These are phyloP conservation scores for Drosophila pseudoananassae DNA, from an alignment of 1,140 invertebrate genomes.

Conservation along the genomic window DNA sequence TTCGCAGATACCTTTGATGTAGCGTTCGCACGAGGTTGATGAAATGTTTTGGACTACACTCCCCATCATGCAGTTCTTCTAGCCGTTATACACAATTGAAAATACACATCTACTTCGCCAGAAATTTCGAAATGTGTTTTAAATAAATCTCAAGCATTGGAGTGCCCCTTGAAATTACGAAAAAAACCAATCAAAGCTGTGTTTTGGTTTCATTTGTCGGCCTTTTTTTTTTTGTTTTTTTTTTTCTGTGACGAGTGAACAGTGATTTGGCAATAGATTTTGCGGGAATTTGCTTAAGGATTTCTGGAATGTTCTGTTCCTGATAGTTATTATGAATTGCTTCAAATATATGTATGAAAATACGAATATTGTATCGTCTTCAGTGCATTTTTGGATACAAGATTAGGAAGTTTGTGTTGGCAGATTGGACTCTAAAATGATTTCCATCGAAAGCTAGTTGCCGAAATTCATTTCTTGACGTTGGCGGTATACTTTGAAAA, in stretches of 20 bases:
- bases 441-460: too few relatives aligned
- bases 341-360: background rate
- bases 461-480: too few relatives aligned
- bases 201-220: constrained; percentile 39
- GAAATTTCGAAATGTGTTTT: constrained; percentile 36
- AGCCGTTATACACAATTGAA: constrained; percentile 31
- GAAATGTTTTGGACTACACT: constrained; percentile 1
- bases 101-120: constrained; percentile 14
- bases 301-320: background rate
- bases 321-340: background rate
- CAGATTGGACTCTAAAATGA: too few relatives aligned
- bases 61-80: background rate
- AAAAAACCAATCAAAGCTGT: constrained; percentile 37
- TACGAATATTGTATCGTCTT: background rate
- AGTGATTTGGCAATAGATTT: constrained; percentile 3
- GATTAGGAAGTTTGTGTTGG: background rate
- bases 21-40: constrained; percentile 25
- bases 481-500: too few relatives aligned
- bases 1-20: constrained; percentile 25
- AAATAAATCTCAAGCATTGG: constrained; percentile 40
- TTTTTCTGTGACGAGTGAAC: constrained; percentile 26
- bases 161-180: constrained; percentile 29
- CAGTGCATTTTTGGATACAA: too few relatives aligned
- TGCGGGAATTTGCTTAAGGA: background rate
- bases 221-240: constrained; percentile 18